These are phyloP conservation scores for Conopomorpha cramerella DNA, from an alignment of 1,140 invertebrate genomes.

Conservation along the genomic window DNA sequence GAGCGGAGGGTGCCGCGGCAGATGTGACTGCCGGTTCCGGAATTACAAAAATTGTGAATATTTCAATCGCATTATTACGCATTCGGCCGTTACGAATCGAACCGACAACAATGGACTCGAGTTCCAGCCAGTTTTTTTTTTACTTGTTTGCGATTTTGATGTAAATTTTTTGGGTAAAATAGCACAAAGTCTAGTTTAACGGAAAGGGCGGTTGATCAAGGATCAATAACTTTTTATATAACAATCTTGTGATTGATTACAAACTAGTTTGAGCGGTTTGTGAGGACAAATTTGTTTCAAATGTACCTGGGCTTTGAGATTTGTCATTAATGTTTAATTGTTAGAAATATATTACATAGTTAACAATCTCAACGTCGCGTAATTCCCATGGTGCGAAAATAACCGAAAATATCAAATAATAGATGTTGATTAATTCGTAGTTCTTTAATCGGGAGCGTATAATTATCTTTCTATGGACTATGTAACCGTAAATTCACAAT, in stretches of 20 bases:
- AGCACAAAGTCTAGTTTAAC: constrained; percentile 28
- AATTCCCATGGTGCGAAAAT: too few relatives aligned
- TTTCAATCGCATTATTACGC: constrained; percentile 54
- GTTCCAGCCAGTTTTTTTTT: constrained; percentile 47
- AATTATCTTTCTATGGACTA: too few relatives aligned
- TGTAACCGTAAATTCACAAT: too few relatives aligned
- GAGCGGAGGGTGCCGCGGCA: constrained; percentile 43
- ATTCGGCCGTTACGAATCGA: constrained; percentile 57
- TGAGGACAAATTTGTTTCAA: too few relatives aligned
- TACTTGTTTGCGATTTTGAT: constrained; percentile 53
- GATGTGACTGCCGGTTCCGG: constrained; percentile 40
- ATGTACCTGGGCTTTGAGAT: too few relatives aligned
- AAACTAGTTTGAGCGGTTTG: constrained; percentile 48
- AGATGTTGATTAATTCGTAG: too few relatives aligned
- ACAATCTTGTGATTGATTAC: constrained; percentile 59
- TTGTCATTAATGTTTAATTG: too few relatives aligned
- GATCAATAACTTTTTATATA: constrained; percentile 29
- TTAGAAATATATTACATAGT: too few relatives aligned
- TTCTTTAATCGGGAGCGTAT: too few relatives aligned
- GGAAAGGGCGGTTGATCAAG: constrained; percentile 37
- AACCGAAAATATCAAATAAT: too few relatives aligned
- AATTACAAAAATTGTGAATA: constrained; percentile 58
- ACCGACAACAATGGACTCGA: constrained; percentile 46
- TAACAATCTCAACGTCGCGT: too few relatives aligned
- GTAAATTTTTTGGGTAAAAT: constrained; percentile 53